A percentile compares a stretch with the other conserved stretches of the same genome.
phyloP scores from a whole-genome alignment of 2,888 invertebrate species.

The Mythimna pallens region DNA sequence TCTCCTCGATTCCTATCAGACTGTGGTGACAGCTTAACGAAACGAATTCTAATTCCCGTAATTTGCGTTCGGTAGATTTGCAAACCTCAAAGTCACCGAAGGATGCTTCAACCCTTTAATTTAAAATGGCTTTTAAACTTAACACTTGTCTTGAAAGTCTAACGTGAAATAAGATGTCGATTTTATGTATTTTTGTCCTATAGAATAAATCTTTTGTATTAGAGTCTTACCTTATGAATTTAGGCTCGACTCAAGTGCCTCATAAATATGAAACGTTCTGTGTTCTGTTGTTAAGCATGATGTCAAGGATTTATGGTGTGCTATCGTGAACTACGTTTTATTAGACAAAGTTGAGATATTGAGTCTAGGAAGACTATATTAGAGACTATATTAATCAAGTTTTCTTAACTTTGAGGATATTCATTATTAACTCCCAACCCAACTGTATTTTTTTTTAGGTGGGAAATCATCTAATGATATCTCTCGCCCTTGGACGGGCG shows the following conservation, averaged over 20 bases:
- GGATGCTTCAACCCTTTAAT: conserved; percentile 42
- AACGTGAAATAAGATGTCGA: conserved; percentile 2
- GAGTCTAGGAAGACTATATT: conserved; percentile 12
- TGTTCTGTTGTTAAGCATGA: conserved; percentile 46
- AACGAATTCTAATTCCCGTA: conserved; percentile 50
- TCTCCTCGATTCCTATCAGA: conserved; percentile 48
- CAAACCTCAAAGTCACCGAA: conserved; percentile 38
- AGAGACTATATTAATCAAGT: background rate
- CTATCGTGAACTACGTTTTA: conserved; percentile 34
- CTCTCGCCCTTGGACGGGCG: no score
- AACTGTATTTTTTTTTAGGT: no score
- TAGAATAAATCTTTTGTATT: conserved; percentile 38
- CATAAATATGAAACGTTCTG: conserved; percentile 62
- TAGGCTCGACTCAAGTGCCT: conserved; percentile 43
- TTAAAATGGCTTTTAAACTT: conserved; percentile 26
- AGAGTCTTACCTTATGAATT: conserved; percentile 57
- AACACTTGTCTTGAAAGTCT: conserved; percentile 37
- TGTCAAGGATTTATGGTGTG: conserved; percentile 47
- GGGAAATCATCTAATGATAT: no score
- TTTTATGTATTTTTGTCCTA: conserved; percentile 29
- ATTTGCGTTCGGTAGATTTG: conserved; percentile 51
- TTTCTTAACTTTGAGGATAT: background rate
- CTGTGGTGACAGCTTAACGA: conserved; percentile 45
- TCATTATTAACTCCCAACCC: no score
- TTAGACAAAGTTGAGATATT: conserved; percentile 35